Evolutionary conservation across 2,797 vertebrate species (phyloP).

Genomic region (Falco peregrinus): DNA sequence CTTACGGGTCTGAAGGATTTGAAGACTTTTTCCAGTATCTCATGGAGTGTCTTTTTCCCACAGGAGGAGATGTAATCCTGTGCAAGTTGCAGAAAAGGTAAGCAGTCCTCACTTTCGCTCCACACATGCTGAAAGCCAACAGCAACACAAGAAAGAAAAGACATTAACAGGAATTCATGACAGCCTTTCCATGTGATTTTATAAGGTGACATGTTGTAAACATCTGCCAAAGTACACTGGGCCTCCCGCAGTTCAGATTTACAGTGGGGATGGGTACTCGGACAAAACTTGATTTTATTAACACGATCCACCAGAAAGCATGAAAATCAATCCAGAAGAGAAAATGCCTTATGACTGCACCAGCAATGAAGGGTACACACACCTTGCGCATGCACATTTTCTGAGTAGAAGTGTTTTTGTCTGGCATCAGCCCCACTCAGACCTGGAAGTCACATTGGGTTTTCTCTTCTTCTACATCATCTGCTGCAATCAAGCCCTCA

Average conservation of each 20-base stretch:
- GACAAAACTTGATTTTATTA: neutral
- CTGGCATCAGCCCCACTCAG: neutral
- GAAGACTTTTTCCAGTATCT: slow-evolving; percentile 98
- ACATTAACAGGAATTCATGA: neutral
- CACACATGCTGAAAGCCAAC: slow-evolving; percentile 88
- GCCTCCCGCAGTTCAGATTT: neutral
- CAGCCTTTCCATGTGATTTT: neutral
- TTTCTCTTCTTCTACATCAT: neutral
- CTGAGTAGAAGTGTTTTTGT: neutral
- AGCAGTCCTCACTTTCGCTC: slow-evolving; percentile 98
- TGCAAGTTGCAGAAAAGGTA: slow-evolving; percentile 94
- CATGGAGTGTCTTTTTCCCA: slow-evolving; percentile 96
- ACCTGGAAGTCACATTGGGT: neutral
- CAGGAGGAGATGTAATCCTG: slow-evolving; percentile 99
- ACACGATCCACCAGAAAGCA: neutral
- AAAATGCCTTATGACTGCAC: neutral
- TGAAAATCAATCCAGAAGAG: neutral
- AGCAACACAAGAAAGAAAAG: slow-evolving; percentile 28
- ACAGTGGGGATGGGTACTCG: neutral
- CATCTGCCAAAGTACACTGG: neutral
- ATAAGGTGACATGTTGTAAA: neutral
- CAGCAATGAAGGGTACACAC: fast-evolving
- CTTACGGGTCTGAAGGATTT: slow-evolving; percentile 97
- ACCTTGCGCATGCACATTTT: fast-evolving
- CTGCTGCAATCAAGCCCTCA: neutral